Conservation (phyloP, 2,888 invertebrate genomes). For the Drosophila atripex region DNA sequence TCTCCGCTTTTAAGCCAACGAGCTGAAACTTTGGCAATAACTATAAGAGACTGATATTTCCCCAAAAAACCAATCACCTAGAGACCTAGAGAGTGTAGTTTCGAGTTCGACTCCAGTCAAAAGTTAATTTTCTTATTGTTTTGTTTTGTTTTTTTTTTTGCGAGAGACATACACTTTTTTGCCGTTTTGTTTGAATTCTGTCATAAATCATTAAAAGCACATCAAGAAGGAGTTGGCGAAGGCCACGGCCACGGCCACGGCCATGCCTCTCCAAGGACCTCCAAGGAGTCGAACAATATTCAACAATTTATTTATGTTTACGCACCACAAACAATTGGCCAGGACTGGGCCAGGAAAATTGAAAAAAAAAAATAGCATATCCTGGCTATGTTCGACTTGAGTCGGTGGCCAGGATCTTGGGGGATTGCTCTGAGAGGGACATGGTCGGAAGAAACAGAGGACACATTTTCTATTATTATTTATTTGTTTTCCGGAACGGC, state of each 20-base stretch:
- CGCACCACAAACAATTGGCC: slow-evolving; percentile 44
- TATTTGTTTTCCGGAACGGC: slow-evolving; percentile 25
- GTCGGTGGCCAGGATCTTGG: neutral
- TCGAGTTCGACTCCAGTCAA: neutral
- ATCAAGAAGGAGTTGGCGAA: slow-evolving; percentile 27
- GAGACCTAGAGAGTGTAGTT: neutral
- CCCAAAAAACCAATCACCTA: too few species aligned
- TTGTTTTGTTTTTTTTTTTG: slow-evolving; percentile 27
- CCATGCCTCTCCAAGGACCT: slow-evolving; percentile 39
- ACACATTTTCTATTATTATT: slow-evolving; percentile 38
- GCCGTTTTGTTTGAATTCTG: slow-evolving; percentile 50
- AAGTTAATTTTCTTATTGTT: slow-evolving; percentile 16
- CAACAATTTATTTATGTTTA: slow-evolving; percentile 62
- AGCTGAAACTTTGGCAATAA: too few species aligned
- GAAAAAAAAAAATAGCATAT: slow-evolving; percentile 1
- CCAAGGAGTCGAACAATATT: slow-evolving; percentile 49
- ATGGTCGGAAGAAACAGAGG: slow-evolving; percentile 31
- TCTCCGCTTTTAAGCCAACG: too few species aligned
- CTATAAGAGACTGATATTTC: too few species aligned
- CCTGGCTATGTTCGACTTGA: neutral
- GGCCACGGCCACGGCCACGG: slow-evolving; percentile 23
- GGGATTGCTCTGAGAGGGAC: slow-evolving; percentile 27
- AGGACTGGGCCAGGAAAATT: slow-evolving; percentile 18
- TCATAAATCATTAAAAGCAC: slow-evolving; percentile 66
- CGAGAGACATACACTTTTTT: slow-evolving; percentile 5